Conservation (phyloP, 2,888 invertebrate genomes). For the Hecatera dysodea region DNA sequence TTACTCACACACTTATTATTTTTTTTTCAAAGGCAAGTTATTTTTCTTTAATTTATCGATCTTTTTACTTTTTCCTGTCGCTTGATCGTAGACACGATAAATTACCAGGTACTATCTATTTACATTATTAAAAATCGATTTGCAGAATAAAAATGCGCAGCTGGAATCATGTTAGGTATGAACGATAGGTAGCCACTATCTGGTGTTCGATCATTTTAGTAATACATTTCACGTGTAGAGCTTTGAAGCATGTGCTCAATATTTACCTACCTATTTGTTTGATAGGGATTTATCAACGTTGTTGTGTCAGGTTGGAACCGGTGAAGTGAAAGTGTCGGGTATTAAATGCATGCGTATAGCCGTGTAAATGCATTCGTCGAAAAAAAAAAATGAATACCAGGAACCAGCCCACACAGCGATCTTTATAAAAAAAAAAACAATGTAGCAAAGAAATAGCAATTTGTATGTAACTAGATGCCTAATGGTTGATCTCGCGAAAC, state of each 20-base stretch:
- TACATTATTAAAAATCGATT: slow-evolving; percentile 6
- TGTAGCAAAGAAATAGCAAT: slow-evolving; percentile 6
- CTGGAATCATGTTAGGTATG: background rate
- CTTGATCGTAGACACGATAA: slow-evolving; percentile 8
- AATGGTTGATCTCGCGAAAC: background rate
- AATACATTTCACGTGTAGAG: slow-evolving; percentile 30
- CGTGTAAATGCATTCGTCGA: slow-evolving; percentile 1
- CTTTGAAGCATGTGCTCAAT: slow-evolving; percentile 42
- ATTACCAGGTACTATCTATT: background rate
- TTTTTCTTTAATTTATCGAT: background rate
- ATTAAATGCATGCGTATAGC: slow-evolving; percentile 18
- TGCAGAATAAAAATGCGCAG: background rate
- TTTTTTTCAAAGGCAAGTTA: slow-evolving; percentile 5
- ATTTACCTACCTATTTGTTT: slow-evolving; percentile 40
- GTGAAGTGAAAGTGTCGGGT: slow-evolving; percentile 31
- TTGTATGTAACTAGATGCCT: background rate
- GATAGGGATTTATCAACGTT: slow-evolving; percentile 43
- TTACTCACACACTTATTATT: slow-evolving; percentile 17
- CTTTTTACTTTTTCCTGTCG: slow-evolving; percentile 7
- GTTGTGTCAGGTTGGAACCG: slow-evolving; percentile 28
- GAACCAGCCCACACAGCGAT: too few species aligned
- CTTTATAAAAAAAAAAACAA: too few species aligned
- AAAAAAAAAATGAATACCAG: slow-evolving; percentile 6
- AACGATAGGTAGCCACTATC: slow-evolving; percentile 20
- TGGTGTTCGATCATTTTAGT: slow-evolving; percentile 45